Base-by-base conservation (phyloP, 2,888 invertebrate species). In the Zaprionus obscuricornis region DNA sequence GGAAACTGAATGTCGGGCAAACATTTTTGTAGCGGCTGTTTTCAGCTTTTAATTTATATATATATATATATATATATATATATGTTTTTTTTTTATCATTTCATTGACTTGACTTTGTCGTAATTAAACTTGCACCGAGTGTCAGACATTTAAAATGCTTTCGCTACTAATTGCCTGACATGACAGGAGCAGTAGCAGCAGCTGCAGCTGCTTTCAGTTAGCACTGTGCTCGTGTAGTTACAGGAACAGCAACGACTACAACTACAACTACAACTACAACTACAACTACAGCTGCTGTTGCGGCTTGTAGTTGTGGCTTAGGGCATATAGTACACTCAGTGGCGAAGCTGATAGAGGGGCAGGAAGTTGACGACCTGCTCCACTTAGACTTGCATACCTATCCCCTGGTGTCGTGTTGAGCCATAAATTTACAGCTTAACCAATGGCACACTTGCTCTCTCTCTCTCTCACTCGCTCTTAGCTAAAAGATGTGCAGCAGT, bases 361-460 rank as follows among this genome's bases (percentile, higher is more conserved):
- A n/a, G n/a, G n/a, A n/a, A 31, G 46, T 33, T 57, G 40, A 4
- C 22, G 45, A 49, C 45, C 64, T 64, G 65, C 50, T 46, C 54
- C 52, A 65, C 34, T 59, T 52, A 22, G 13, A 16, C 26, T 16
- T 31, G 29, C n/a, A 24, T 46, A 31, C 14, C n/a, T n/a, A n/a
- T 42, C 52, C 46, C 36, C 29, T n/a, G 34, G 33, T 50, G 54
- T 46, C 26, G 54, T 54, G 54, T 55, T 56, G 46, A 57, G 63
- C 66, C 65, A 67, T 79, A 74, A 79, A 85, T 83, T 73, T 63
- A 40, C 73, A 70, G 71, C 70, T 75, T 66, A 66, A 63, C 72
- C 43, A 42, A 5, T 11, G 8, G 10, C 20, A 4, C 4, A n/a
- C 3, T 11, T 10, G n/a, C 6, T 17, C 27, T 22, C 11, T 11